Evolutionary conservation across 2,113 vertebrate species (phyloP), one percentile per base, ranked within the genome.

Genomic region (Vulpes vulpes): DNA sequence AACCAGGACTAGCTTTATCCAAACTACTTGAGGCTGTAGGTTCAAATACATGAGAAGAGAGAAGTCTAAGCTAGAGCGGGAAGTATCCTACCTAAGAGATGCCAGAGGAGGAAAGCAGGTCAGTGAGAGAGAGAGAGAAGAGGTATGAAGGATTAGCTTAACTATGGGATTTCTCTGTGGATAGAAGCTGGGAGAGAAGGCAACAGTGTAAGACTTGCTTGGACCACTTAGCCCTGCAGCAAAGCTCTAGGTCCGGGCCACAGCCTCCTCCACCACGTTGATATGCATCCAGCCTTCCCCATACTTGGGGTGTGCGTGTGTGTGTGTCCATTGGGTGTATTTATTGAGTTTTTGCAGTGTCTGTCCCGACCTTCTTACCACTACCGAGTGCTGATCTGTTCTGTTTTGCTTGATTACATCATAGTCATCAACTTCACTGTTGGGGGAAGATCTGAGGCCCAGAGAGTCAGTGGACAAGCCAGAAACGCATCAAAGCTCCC

Each of bases 291-390:
- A 19, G 2, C 20, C 43, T 81, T 67, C 16, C 20, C 20, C 22
- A 1, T 8, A 8, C 14, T 64, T 67, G 16, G 1, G 10, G 23
- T n/a, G 15, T 60, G 38, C 8, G 4, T 8, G 0, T 43, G 51
- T n/a, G n/a, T 16, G 14, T 9, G 5, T 16, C 43, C 43, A 43
- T 10, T 19, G 22, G 4, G 1, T 60, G 8, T 38, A 20, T 20
- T 17, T 8, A 38, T 27, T 83, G 53, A 69, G 25, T 64, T 82
- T 5, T 5, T 49, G 14, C 51, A 38, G 65, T 9, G 7, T 60
- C 43, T 79, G 15, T 38, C 30, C n/a, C 53, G 22, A 35, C 22
- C 30, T 86, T 60, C 22, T n/a, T 15, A 59, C 43, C 14, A 87
- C 30, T 3, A 64, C 27, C 4, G n/a, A 43, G 8, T 14, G 7